Evolutionary conservation across 2,888 invertebrate genomes (phyloP).

Genomic region (Abrostola tripartita): DNA sequence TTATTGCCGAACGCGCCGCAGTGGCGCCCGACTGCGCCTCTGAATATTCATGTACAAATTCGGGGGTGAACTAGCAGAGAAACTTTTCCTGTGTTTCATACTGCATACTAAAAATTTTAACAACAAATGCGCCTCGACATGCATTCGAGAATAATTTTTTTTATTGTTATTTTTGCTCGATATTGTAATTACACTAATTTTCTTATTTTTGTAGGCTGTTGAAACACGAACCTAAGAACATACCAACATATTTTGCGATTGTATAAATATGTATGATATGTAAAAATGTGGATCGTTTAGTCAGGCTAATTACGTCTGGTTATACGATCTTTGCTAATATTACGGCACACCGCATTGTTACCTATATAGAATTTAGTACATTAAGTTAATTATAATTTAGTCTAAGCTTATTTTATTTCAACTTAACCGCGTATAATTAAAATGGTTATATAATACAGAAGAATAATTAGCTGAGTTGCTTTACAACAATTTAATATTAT

Average conservation of each 20-base stretch:
- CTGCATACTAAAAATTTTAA: slow-evolving; percentile 54
- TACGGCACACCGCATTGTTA: background rate
- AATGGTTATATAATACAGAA: slow-evolving; percentile 1
- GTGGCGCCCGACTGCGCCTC: slow-evolving; percentile 60
- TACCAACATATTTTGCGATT: background rate
- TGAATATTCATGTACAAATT: slow-evolving; percentile 83
- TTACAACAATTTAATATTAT: background rate
- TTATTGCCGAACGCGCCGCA: slow-evolving; percentile 76
- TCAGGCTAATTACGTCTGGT: slow-evolving; percentile 10
- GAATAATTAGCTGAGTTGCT: slow-evolving; percentile 1
- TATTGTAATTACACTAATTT: background rate
- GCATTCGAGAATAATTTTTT: slow-evolving; percentile 14
- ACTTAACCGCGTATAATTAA: slow-evolving; percentile 3
- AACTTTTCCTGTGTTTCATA: slow-evolving; percentile 62
- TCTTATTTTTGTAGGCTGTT: background rate
- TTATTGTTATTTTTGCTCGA: slow-evolving; percentile 1
- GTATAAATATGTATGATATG: background rate
- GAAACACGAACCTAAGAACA: background rate
- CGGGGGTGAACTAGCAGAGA: slow-evolving; percentile 64
- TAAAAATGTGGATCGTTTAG: slow-evolving; percentile 3
- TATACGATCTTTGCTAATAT: background rate
- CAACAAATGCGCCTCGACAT: slow-evolving; percentile 30
- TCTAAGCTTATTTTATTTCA: background rate
- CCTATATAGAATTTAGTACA: background rate
- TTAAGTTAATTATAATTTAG: background rate